Base-by-base conservation (phyloP, 2,888 invertebrate genomes). In the Meiosimyza decipiens region DNA sequence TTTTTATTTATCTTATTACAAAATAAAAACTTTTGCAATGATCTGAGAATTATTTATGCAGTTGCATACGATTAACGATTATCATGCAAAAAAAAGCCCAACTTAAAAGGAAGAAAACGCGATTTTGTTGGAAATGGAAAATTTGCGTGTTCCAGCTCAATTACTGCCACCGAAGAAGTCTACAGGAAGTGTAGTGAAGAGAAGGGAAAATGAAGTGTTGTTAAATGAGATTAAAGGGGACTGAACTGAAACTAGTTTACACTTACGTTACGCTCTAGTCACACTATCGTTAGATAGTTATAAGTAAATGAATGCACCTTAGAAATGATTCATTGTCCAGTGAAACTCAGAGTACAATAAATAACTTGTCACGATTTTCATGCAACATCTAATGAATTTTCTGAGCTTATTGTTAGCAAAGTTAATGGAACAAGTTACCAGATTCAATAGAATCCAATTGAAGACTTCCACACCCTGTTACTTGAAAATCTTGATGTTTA, bases 61-160 rank as follows among this genome's bases (percentile, higher is more conserved):
- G 57, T 16, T 57, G 22, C 57, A 6, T 57, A 40, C 40, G 40
- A 40, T 40, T 40, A 5, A 40, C 6, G 40, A 40, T 5, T 40
- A 40, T 55, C 55, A 55, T 9, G 18, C 55, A 57, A 57, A 28
- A 57, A 57, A 57, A 18, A 22, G 12, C 18, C 15, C 4, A 18
- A 13, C 22, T 22, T 4, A 13, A 18, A 57, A 22, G 28, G 16
- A 57, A 22, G 18, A 55, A 55, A 15, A 11, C 18, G 55, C n/a
- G 55, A n/a, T 18, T n/a, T 12, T 55, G 22, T 12, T 57, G 22
- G 22, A 57, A 57, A 57, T 57, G 18, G 28, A 18, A 57, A 57
- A 57, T 57, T 18, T 57, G 57, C 57, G 22, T 57, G 57, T 57
- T 57, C 28, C 57, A 57, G 13, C 57, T 57, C 28, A 57, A 57